Percentiles rank a stretch among this genome's conserved stretches.
These are phyloP conservation scores for Nasonia longicornis DNA, from an alignment of 1,140 invertebrate species.

Conservation along the genomic window DNA sequence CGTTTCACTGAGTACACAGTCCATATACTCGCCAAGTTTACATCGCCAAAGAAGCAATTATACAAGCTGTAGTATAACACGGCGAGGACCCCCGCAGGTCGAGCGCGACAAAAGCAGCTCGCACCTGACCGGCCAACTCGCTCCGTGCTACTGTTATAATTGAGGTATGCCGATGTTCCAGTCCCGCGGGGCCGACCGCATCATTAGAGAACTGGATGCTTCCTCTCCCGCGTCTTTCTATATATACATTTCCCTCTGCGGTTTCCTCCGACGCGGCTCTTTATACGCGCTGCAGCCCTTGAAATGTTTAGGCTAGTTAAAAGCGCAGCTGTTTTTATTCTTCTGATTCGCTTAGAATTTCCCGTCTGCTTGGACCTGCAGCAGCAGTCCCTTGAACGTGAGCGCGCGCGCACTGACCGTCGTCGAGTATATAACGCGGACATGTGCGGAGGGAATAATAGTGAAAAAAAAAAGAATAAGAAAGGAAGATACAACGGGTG, in stretches of 20 bases:
- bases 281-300: too few relatives aligned
- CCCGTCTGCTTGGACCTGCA: too few relatives aligned
- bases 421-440: neutral
- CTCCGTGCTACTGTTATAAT: slow-evolving; percentile 22
- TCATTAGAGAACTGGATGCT: slow-evolving; percentile 61
- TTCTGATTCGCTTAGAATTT: too few relatives aligned
- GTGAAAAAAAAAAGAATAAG: neutral
- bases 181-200: slow-evolving; percentile 55
- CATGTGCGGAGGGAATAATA: neutral
- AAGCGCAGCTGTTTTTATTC: slow-evolving; percentile 5
- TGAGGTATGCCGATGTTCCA: slow-evolving; percentile 31
- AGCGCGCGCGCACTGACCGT: neutral
- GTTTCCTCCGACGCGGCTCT: slow-evolving; percentile 63
- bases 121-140: neutral
- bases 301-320: too few relatives aligned
- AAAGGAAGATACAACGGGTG: neutral
- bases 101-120: neutral
- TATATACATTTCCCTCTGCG: slow-evolving; percentile 50
- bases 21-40: too few relatives aligned
- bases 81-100: neutral
- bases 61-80: too few relatives aligned
- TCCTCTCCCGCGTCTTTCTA: slow-evolving; percentile 47
- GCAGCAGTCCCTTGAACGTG: slow-evolving; percentile 1
- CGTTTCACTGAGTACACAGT: too few relatives aligned
- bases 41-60: too few relatives aligned